Evolutionary conservation across 2,797 vertebrate species (phyloP).

Genomic region (Pachyuromys duprasi): DNA sequence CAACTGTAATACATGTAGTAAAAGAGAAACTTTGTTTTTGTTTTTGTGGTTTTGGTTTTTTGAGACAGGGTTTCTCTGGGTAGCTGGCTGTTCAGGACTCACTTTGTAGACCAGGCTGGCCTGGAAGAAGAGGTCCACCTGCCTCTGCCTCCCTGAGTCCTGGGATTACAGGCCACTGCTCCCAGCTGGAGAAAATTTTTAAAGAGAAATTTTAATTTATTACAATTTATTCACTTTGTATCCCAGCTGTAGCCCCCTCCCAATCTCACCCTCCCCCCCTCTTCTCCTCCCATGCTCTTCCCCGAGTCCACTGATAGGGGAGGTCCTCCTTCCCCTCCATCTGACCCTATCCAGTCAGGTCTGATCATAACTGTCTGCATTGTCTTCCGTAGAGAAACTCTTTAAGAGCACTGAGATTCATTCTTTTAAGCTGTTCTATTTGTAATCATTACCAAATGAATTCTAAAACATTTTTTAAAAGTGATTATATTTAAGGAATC

Average conservation of each 20-base stretch:
- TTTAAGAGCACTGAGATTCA: not conserved
- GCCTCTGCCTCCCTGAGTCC: not conserved
- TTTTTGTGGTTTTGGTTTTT: not conserved
- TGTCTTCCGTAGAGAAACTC: slow-evolving; percentile 56
- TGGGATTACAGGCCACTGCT: not conserved
- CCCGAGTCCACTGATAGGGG: too few species aligned
- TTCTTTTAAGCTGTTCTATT: slow-evolving; percentile 6
- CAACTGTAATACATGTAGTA: slow-evolving; percentile 14
- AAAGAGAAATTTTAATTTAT: too few species aligned
- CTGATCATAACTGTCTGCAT: too few species aligned
- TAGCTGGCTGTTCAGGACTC: not conserved
- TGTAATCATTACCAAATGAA: slow-evolving; percentile 46
- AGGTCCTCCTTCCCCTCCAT: too few species aligned
- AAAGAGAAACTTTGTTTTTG: slow-evolving; percentile 34
- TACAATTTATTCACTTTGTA: too few species aligned
- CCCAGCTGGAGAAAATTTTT: too few species aligned
- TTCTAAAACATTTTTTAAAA: slow-evolving; percentile 57
- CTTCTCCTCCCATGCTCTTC: too few species aligned
- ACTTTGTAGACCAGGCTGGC: not conserved
- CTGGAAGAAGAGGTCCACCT: not conserved
- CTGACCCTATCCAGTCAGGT: too few species aligned
- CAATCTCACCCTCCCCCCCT: too few species aligned
- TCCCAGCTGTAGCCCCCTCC: too few species aligned
- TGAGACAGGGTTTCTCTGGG: not conserved
- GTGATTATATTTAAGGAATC: slow-evolving; percentile 40